These are phyloP conservation scores for Odocoileus hemionus DNA, from an alignment of 2,113 vertebrate species.

Conservation along the genomic window DNA sequence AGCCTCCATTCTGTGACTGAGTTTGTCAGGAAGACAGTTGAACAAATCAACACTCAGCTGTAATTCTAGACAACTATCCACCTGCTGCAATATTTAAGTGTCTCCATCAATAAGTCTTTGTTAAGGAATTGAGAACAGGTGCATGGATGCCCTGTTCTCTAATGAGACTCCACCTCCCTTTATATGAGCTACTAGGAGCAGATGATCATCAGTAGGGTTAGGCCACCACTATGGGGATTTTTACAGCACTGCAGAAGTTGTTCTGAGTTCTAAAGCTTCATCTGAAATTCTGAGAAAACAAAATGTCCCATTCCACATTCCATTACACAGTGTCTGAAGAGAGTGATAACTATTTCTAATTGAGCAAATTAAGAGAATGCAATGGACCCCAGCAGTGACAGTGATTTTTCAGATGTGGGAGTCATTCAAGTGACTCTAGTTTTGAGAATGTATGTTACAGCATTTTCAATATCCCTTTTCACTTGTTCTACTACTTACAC, in stretches of 20 bases:
- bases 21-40: neutral
- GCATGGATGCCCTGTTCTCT: neutral
- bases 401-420: conserved; percentile 10
- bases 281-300: conserved; percentile 9
- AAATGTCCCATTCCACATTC: neutral
- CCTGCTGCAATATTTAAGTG: neutral
- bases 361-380: conserved; percentile 22
- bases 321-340: neutral
- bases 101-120: conserved; percentile 14
- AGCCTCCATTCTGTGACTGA: neutral
- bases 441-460: neutral
- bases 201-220: neutral
- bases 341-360: neutral
- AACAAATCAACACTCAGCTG: neutral
- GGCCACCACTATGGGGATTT: neutral
- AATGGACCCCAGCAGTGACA: neutral
- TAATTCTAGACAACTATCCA: conserved; percentile 13
- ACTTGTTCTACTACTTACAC: neutral
- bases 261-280: neutral
- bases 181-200: neutral
- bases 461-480: neutral
- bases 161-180: neutral
- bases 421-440: neutral
- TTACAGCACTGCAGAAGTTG: neutral
- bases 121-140: neutral